Base-by-base conservation (phyloP, 2,888 invertebrate species). In the Hypsopygia costalis region DNA sequence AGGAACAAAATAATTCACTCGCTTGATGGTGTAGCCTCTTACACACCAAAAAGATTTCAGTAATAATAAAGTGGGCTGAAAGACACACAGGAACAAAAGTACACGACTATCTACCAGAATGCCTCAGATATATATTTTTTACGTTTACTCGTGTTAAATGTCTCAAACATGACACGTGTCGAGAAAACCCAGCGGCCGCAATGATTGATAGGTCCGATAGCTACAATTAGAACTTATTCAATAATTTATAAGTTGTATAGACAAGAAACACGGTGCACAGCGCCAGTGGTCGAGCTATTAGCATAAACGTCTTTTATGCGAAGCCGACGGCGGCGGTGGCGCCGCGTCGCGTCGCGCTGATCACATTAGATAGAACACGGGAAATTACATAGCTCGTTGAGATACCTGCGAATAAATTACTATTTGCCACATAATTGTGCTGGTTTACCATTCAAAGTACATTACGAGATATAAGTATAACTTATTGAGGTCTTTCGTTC, bases 351-450 rank as follows among this genome's bases (percentile, higher is more conserved):
- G 78, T 69, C 79, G 77, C 81, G 77, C 69, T 77, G 69, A 67
- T 75, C 78, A 68, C 67, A 78, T 80, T 78, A 81, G 73, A 77
- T 77, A 69, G 64, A 69, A 69, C 74, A 61, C 70, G 73, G 78
- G 75, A 81, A 87, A 86, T 87, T 83, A 81, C 74, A 82, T 69
- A 73, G 69, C 70, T 76, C 53, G 69, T 67, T 69, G 66, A 75
- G 69, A 77, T 80, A 77, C 74, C 64, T 72, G 70, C 60, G 58
- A 71, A 72, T 76, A 80, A 76, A 79, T 69, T 76, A 73, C 69
- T 71, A 74, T 80, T 77, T 77, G 63, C 71, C 39, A 62, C 61
- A 73, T 82, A 81, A 83, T 83, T 85, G 70, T 71, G 58, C 68
- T 68, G 60, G 70, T 75, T 75, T 70, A 71, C 67, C 71, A 68